A percentile compares a stretch with the other conserved stretches of the same genome.
Evolutionary conservation across 2,888 invertebrate species (phyloP).

Genomic region (Hydropsyche betteni): DNA sequence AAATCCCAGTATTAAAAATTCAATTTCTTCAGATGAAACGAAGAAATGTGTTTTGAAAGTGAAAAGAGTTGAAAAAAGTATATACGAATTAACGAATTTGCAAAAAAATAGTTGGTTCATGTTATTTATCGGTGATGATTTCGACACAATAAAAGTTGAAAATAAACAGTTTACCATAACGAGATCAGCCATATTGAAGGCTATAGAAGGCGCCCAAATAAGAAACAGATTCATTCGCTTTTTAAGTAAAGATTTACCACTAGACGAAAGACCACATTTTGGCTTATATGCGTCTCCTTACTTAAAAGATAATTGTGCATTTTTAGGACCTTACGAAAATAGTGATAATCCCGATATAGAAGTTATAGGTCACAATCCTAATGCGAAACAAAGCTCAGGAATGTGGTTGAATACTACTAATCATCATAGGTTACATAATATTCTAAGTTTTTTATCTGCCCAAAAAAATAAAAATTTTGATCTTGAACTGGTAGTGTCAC

Average conservation of each 20-base stretch:
- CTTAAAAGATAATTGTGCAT: neutral
- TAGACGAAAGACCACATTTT: neutral
- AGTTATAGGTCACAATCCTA: neutral
- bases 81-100: neutral
- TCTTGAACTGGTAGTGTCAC: too few relatives aligned
- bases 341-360: neutral
- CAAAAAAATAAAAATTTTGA: neutral
- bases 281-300: neutral
- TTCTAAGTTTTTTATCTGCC: neutral
- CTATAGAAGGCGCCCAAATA: neutral
- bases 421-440: neutral
- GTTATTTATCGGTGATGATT: neutral
- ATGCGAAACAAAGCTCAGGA: neutral
- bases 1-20: neutral
- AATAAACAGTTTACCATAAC: neutral
- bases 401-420: neutral
- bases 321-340: neutral
- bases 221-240: neutral
- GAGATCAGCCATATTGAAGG: neutral
- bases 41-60: neutral
- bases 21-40: neutral
- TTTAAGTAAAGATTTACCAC: neutral
- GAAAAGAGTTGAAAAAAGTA: neutral
- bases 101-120: slow-evolving; percentile 1
- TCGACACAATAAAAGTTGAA: neutral